phyloP scores from a whole-genome alignment of 1,140 invertebrate species.

The Neodiprion virginianus region DNA sequence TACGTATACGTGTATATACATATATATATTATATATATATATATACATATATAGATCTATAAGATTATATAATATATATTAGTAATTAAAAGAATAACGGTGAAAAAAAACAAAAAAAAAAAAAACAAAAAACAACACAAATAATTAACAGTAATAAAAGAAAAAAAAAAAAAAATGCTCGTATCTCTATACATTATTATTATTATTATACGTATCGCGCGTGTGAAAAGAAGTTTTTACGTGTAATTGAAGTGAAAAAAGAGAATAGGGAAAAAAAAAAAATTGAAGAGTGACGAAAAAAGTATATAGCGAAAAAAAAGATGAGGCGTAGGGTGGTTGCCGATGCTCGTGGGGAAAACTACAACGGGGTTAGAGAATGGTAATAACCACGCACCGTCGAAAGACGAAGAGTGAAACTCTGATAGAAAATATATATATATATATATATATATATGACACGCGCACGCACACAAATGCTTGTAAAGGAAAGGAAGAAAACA shows the following conservation, averaged over 20 bases:
- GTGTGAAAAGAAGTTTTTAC: not conserved
- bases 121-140: not conserved
- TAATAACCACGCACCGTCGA: no score
- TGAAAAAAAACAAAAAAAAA: not conserved
- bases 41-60: constrained; percentile 17
- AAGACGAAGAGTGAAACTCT: no score
- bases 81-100: not conserved
- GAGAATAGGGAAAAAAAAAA: not conserved
- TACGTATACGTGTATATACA: no score
- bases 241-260: not conserved
- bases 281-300: not conserved
- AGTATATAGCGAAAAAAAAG: not conserved
- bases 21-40: not conserved
- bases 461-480: not conserved
- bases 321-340: constrained; percentile 23
- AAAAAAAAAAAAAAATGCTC: not conserved
- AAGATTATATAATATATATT: constrained; percentile 15
- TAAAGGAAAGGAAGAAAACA: not conserved
- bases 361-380: not conserved
- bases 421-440: no score
- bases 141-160: not conserved
- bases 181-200: not conserved
- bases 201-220: no score
- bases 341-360: constrained; percentile 9
- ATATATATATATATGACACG: no score